phyloP scores from a whole-genome alignment of 2,888 invertebrate species.

The Tigriopus californicus region DNA sequence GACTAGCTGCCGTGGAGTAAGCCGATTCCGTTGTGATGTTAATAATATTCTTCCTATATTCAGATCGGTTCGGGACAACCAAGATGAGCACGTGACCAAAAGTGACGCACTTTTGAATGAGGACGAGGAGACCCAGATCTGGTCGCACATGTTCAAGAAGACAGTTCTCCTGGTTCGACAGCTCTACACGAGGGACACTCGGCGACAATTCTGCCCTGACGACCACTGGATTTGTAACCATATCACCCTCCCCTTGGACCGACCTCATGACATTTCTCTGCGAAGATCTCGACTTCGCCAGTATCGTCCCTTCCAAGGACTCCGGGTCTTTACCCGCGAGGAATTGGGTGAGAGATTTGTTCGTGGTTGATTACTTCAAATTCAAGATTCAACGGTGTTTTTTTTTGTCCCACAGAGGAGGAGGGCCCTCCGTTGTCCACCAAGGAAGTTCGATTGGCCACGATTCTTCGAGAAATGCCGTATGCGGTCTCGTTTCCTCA shows the following conservation, averaged over 20 bases:
- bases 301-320: conserved; percentile 34
- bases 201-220: conserved; percentile 53
- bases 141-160: conserved; percentile 60
- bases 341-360: conserved; percentile 35
- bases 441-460: conserved; percentile 65
- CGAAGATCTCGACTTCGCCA: conserved; percentile 28
- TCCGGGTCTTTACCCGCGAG: conserved; percentile 37
- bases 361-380: too few species aligned
- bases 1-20: too few species aligned
- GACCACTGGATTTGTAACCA: conserved; percentile 43
- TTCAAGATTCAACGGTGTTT: background rate
- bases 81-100: too few species aligned
- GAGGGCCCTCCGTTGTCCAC: conserved; percentile 30
- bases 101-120: too few species aligned
- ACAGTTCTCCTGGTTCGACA: conserved; percentile 30
- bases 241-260: conserved; percentile 26
- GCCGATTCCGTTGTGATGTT: too few species aligned
- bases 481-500: conserved; percentile 84
- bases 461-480: conserved; percentile 75
- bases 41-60: too few species aligned
- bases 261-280: conserved; percentile 27
- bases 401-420: conserved; percentile 21
- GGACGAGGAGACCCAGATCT: conserved; percentile 38
- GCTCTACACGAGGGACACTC: conserved; percentile 65
- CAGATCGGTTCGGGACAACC: too few species aligned